Percentiles rank a stretch among this genome's conserved stretches.
phyloP scores from a whole-genome alignment of 2,888 invertebrate species.

The Gymnocheta viridis region DNA sequence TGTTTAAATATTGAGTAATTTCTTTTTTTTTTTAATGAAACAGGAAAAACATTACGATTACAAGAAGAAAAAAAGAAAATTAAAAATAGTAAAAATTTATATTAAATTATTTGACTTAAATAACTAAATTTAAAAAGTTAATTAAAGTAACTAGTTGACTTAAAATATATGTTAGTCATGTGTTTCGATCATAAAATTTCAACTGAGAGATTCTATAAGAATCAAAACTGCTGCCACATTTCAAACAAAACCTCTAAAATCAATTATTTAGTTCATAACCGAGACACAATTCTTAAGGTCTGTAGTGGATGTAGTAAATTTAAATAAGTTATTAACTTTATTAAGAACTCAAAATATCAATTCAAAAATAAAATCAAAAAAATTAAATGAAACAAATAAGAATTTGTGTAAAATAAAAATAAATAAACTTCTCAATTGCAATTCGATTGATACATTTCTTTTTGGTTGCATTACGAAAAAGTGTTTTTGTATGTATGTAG shows the following conservation, averaged over 20 bases:
- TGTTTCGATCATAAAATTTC: neutral
- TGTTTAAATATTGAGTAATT: conserved; percentile 37
- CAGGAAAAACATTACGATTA: neutral
- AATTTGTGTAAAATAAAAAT: neutral
- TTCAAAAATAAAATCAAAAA: conserved; percentile 4
- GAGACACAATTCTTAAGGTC: neutral
- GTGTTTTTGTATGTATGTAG: neutral
- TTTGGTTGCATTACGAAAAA: conserved; percentile 48
- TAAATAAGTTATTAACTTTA: neutral
- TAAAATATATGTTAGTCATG: conserved; percentile 16
- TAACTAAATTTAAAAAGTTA: conserved; percentile 20
- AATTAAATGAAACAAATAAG: no score
- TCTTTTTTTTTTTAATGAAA: conserved; percentile 15
- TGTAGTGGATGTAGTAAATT: neutral
- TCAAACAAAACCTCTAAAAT: conserved; percentile 2
- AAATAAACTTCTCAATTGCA: neutral
- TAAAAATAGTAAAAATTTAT: neutral
- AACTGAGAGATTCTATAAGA: conserved; percentile 1
- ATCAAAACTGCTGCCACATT: neutral
- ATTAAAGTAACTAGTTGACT: conserved; percentile 39
- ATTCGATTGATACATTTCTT: conserved; percentile 7
- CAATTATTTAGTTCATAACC: neutral
- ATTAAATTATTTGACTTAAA: conserved; percentile 17
- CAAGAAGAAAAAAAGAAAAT: neutral
- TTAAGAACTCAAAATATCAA: conserved; percentile 12